Percentiles rank a stretch among this genome's conserved stretches.
These are phyloP conservation scores for Lithodes maja DNA, from an alignment of 2,888 invertebrate genomes.

Conservation along the genomic window DNA sequence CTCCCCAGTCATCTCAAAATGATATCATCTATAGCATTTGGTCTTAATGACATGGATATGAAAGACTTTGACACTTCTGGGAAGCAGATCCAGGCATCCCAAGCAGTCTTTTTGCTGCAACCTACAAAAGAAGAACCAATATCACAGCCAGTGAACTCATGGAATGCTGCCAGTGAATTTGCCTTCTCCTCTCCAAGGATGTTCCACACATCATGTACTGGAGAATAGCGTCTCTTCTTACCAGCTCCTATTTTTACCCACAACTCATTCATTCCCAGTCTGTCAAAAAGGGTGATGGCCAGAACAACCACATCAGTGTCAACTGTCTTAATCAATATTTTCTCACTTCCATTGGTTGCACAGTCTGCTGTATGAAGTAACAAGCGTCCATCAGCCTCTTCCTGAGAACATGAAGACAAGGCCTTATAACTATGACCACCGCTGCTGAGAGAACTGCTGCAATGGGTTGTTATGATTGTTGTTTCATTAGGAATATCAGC, in stretches of 20 bases:
- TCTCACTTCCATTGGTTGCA: conserved; percentile 26
- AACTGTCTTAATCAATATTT: conserved; percentile 21
- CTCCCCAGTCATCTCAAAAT: conserved; percentile 9
- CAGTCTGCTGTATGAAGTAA: conserved; percentile 28
- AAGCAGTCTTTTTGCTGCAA: background rate
- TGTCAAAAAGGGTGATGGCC: conserved; percentile 21
- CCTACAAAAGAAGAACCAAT: background rate
- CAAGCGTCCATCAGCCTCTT: conserved; percentile 24
- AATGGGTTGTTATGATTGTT: conserved; percentile 14
- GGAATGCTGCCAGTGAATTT: conserved; percentile 8
- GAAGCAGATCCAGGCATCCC: background rate
- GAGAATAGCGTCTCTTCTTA: conserved; percentile 12
- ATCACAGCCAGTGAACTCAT: background rate
- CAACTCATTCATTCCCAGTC: conserved; percentile 18
- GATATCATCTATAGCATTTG: conserved; percentile 7
- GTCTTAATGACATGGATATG: background rate
- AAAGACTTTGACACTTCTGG: background rate
- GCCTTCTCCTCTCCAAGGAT: conserved; percentile 22
- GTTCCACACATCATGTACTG: conserved; percentile 2
- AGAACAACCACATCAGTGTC: conserved; percentile 16
- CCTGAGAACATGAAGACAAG: conserved; percentile 29
- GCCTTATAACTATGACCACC: conserved; percentile 24
- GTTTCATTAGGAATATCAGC: conserved; percentile 31
- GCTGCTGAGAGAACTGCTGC: conserved; percentile 26
- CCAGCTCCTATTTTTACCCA: conserved; percentile 20